Evolutionary conservation across 2,888 invertebrate genomes (phyloP), one percentile per base, ranked within the genome.

Genomic region (Lomographa bimaculata): DNA sequence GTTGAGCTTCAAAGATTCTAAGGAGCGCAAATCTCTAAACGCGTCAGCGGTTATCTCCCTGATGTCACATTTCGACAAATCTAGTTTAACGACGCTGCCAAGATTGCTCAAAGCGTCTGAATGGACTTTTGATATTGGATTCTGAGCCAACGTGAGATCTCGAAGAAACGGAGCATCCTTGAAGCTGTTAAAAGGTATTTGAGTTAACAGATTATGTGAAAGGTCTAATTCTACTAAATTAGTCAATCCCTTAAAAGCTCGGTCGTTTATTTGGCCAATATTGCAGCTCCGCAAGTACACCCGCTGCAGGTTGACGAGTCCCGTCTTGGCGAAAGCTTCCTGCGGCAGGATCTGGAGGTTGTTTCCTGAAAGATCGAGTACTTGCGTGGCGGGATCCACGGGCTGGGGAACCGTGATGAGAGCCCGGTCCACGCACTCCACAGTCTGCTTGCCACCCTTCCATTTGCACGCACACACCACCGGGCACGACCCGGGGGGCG

Each of bases 361-460:
- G 82, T 97, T 97, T 52, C 94, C 94, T 53, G 96, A 96, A 75
- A 96, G 92, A 84, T 97, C 96, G 71, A 97, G 90, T 62, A 97
- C 97, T 90, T 97, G 97, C 17, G 97, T 97, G 60, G 94, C 96
- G 21, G 95, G 93, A 79, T 97, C 96, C 54, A 97, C 94, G 65
- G 93, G 93, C 63, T 95, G 94, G 26, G 97, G 97, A 55, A 97
- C 94, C 37, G 94, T 93, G 65, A 95, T 95, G 54, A 97, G 91
- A 43, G 93, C 93, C 43, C 94, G 93, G 78, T 96, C 94, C 70
- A 94, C 93, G 82, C 97, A 97, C 85, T 97, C 96, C 46, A 97
- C 97, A 30, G 97, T 96, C 77, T 96, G 95, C 80, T 97, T 97
- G 58, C 97, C 97, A 64, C 95, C 94, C 84, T 97, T 97, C 97